These are phyloP conservation scores for Megalurothrips usitatus DNA, from an alignment of 2,888 invertebrate genomes.

Conservation along the genomic window DNA sequence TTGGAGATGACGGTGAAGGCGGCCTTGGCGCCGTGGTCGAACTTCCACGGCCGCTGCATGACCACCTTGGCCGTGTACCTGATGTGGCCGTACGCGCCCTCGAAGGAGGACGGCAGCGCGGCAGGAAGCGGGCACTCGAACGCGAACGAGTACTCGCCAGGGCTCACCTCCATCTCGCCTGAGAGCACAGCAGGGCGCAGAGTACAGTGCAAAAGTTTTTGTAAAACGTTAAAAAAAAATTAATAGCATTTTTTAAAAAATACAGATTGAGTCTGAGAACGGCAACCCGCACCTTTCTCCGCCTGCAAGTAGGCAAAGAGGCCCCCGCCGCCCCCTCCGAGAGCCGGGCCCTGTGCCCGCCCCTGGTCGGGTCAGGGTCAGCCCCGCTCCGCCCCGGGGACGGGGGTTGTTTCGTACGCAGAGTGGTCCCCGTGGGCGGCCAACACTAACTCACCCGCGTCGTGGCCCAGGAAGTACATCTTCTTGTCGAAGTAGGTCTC, in stretches of 20 bases:
- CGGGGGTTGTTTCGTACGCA: background rate
- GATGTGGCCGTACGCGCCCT: constrained; percentile 43
- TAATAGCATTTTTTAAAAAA: too few relatives aligned
- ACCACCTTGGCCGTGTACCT: constrained; percentile 45
- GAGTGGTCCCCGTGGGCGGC: background rate
- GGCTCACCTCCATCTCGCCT: constrained; percentile 35
- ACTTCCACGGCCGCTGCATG: constrained; percentile 47
- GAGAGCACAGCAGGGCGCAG: too few relatives aligned
- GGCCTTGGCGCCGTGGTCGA: constrained; percentile 44
- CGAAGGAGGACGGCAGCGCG: constrained; percentile 42
- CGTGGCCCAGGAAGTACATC: background rate
- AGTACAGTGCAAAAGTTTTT: too few relatives aligned
- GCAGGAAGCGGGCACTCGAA: constrained; percentile 46
- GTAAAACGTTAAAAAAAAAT: too few relatives aligned
- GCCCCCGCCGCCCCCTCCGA: too few relatives aligned
- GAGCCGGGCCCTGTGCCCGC: background rate
- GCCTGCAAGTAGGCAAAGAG: too few relatives aligned
- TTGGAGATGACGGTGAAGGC: constrained; percentile 45
- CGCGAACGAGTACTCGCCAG: constrained; percentile 44
- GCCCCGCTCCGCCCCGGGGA: too few relatives aligned
- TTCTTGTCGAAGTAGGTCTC: background rate
- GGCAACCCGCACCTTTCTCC: too few relatives aligned
- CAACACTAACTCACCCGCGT: background rate
- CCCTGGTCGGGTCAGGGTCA: background rate
- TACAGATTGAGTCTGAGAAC: too few relatives aligned